These are phyloP conservation scores for Porites evermanni DNA, from an alignment of 92 coral and sea anemone genomes.

Conservation along the genomic window DNA sequence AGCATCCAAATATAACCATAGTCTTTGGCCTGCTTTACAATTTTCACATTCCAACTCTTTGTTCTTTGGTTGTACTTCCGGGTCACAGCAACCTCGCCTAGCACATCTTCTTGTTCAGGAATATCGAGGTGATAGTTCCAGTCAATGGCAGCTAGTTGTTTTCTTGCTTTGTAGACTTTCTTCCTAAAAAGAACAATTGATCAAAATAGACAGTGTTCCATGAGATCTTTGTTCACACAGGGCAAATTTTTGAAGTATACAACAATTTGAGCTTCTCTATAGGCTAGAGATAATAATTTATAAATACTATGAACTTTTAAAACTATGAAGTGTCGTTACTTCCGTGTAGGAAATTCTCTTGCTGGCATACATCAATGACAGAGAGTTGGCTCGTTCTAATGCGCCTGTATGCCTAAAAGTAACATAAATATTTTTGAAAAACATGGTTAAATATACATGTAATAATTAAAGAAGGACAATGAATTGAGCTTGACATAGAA, in stretches of 20 bases:
- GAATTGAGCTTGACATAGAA: neutral
- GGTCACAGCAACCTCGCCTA: constrained; percentile 34
- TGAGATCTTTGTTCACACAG: neutral
- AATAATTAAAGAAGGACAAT: neutral
- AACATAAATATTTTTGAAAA: too few species aligned
- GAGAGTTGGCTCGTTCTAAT: constrained; percentile 35
- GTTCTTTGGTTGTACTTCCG: constrained; percentile 63
- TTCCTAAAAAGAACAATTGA: constrained; percentile 31
- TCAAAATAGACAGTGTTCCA: neutral
- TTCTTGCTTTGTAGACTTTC: constrained; percentile 57
- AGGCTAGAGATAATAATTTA: too few species aligned
- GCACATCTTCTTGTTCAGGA: constrained; percentile 17
- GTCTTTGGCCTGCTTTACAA: constrained; percentile 32
- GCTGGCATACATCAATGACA: constrained; percentile 48
- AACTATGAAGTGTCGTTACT: neutral
- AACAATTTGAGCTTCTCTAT: neutral
- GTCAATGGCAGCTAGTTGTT: constrained; percentile 56
- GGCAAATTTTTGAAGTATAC: neutral
- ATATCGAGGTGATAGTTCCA: constrained; percentile 57
- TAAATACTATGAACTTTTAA: neutral
- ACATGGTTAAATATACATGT: too few species aligned
- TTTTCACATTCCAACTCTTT: constrained; percentile 50
- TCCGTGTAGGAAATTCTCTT: constrained; percentile 47
- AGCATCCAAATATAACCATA: constrained; percentile 50
- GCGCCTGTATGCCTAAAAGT: constrained; percentile 51